These are phyloP conservation scores for Pentalonia nigronervosa DNA, from an alignment of 1,140 invertebrate species.

Conservation along the genomic window DNA sequence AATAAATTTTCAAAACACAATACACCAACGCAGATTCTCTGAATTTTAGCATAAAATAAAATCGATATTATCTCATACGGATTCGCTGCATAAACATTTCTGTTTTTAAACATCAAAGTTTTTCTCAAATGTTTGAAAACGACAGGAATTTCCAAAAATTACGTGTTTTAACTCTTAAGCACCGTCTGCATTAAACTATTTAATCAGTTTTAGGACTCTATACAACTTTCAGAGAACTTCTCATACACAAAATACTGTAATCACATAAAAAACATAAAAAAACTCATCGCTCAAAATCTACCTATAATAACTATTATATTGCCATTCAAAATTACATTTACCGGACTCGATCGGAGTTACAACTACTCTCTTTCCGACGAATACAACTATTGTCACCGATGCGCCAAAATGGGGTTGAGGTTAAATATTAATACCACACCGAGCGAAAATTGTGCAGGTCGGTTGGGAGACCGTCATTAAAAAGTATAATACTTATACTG, in stretches of 20 bases:
- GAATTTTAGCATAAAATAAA: background rate
- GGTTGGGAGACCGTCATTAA: background rate
- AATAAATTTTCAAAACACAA: background rate
- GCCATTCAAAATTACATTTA: background rate
- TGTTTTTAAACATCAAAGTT: background rate
- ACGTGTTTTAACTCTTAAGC: too few relatives aligned
- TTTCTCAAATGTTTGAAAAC: background rate
- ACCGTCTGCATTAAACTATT: background rate
- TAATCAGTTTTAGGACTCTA: background rate
- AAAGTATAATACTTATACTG: background rate
- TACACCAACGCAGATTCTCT: background rate
- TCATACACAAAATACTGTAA: background rate
- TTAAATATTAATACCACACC: background rate
- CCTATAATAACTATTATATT: background rate
- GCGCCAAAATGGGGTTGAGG: background rate
- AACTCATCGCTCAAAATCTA: background rate
- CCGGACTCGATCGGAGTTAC: background rate
- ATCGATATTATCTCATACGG: background rate
- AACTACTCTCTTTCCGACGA: background rate
- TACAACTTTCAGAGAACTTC: background rate
- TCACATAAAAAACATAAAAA: background rate
- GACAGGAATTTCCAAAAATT: background rate
- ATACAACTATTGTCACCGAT: background rate
- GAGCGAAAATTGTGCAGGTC: background rate
- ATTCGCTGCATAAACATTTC: background rate